Evolutionary conservation across 2,888 invertebrate genomes (phyloP).

Genomic region (Cephus pygmeus): DNA sequence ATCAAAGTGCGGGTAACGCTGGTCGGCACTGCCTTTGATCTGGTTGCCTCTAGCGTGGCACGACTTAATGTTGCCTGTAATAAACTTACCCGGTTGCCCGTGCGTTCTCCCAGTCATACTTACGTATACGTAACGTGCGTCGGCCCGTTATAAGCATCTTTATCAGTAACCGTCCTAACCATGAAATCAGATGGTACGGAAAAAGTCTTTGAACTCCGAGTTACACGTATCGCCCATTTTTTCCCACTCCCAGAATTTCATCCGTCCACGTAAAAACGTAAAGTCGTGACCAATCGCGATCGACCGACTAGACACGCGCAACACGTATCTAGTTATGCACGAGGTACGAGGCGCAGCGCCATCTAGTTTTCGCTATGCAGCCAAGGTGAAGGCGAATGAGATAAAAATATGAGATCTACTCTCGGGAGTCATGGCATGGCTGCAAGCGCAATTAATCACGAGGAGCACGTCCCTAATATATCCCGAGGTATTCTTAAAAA

Average conservation of each 20-base stretch:
- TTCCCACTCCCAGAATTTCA: neutral
- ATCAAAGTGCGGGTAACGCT: neutral
- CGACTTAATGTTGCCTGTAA: constrained; percentile 1
- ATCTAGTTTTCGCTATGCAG: neutral
- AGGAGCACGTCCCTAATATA: neutral
- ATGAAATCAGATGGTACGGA: neutral
- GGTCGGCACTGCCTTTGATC: constrained; percentile 17
- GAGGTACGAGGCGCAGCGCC: neutral
- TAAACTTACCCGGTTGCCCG: neutral
- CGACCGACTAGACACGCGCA: neutral
- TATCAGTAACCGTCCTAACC: neutral
- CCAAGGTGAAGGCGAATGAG: constrained; percentile 7
- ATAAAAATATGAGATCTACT: constrained; percentile 19
- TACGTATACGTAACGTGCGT: neutral
- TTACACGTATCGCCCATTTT: neutral
- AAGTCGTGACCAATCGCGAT: no score
- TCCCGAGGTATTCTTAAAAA: neutral
- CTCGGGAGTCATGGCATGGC: constrained; percentile 30
- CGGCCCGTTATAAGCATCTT: neutral
- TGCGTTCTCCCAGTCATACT: neutral
- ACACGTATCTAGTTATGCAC: neutral
- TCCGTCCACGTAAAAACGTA: neutral
- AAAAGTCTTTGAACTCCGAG: neutral
- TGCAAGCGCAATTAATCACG: constrained; percentile 29
- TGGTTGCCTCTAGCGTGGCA: neutral